Conservation (phyloP, 2,797 vertebrate genomes). For the Acomys russatus region DNA sequence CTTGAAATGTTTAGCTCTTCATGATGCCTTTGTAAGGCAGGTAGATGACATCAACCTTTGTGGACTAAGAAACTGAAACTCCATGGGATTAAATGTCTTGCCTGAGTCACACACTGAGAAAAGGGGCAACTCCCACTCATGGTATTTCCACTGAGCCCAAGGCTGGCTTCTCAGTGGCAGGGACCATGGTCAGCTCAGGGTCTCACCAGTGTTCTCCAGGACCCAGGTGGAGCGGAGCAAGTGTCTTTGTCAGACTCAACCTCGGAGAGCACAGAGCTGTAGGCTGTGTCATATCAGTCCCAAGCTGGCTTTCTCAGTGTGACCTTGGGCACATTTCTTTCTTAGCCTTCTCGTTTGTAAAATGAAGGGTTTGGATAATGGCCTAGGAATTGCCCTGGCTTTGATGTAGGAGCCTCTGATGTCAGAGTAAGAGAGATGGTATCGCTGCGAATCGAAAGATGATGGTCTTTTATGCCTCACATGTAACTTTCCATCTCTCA, state of each 20-base stretch:
- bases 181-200: not conserved
- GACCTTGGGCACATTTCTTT: not conserved
- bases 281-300: not conserved
- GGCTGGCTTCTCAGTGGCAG: not conserved
- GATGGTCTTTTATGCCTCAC: slow-evolving; percentile 72
- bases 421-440: slow-evolving; percentile 62
- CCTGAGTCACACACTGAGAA: not conserved
- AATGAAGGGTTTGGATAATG: slow-evolving; percentile 16
- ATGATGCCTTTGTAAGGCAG: not conserved
- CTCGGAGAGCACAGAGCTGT: not conserved
- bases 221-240: not conserved
- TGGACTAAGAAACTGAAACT: not conserved
- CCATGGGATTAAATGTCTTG: not conserved
- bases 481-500: slow-evolving; percentile 67
- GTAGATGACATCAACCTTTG: not conserved
- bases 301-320: not conserved
- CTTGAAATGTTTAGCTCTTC: not conserved
- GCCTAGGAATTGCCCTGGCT: not conserved
- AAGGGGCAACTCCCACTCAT: not conserved
- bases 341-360: slow-evolving; percentile 9
- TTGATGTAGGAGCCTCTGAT: slow-evolving; percentile 58
- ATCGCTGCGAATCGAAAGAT: slow-evolving; percentile 68
- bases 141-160: not conserved
- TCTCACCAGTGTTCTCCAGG: not conserved
- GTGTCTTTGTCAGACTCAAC: not conserved